Conservation (phyloP, 2,797 vertebrate genomes). For the Melanotaenia boesemani region DNA sequence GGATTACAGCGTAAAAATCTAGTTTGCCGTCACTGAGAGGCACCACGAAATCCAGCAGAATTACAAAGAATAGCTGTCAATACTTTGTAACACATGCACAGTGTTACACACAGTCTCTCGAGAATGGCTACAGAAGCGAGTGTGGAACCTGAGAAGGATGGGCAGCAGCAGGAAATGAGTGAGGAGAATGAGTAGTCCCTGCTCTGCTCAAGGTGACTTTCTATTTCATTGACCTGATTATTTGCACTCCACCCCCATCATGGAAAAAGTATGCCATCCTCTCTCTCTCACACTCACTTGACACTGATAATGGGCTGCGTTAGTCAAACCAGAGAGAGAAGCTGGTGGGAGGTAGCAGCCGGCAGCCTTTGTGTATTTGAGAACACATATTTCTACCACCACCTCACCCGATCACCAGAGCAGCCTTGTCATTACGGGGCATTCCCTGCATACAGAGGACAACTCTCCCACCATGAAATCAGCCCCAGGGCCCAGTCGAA, state of each 20-base stretch:
- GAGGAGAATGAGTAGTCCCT: slow-evolving; percentile 42
- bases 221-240: slow-evolving; percentile 78
- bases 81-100: slow-evolving; percentile 21
- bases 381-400: slow-evolving; percentile 67
- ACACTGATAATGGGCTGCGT: slow-evolving; percentile 68
- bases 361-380: slow-evolving; percentile 33
- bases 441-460: slow-evolving; percentile 71
- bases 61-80: slow-evolving; percentile 27
- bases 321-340: slow-evolving; percentile 52
- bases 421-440: slow-evolving; percentile 80
- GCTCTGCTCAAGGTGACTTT: slow-evolving; percentile 81
- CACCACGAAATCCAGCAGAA: slow-evolving; percentile 47
- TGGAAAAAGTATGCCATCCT: slow-evolving; percentile 71
- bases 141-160: slow-evolving; percentile 63
- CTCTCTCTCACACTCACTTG: slow-evolving; percentile 51
- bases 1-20: slow-evolving; percentile 65
- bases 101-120: not conserved
- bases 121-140: slow-evolving; percentile 18
- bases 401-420: slow-evolving; percentile 63
- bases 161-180: slow-evolving; percentile 53
- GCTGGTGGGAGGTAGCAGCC: slow-evolving; percentile 66
- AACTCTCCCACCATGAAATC: slow-evolving; percentile 66
- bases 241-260: slow-evolving; percentile 55
- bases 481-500: slow-evolving; percentile 45
- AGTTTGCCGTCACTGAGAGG: slow-evolving; percentile 28